Base-by-base conservation (phyloP, 2,888 invertebrate species). In the Drosophila pseudotakahashii region DNA sequence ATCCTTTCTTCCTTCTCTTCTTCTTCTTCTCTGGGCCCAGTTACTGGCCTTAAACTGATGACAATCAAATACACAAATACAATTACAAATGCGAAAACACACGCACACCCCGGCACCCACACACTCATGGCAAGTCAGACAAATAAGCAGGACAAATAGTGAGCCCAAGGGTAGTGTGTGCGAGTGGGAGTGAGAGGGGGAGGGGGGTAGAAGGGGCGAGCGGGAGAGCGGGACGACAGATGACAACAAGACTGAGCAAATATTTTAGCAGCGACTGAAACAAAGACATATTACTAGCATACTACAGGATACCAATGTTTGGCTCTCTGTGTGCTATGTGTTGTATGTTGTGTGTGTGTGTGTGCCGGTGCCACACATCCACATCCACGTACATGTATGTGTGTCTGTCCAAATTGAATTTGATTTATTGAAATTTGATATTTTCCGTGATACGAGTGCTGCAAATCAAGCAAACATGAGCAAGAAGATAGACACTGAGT, bases 381-480 rank as follows among this genome's bases (percentile, higher is more conserved):
- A 45, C 51, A 41, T 47, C 42, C 45, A 26, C 47, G 61, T 54
- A 45, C 74, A 60, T 76, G 69, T 75, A 57, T 77, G 62, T 76
- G 69, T 75, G 59, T 83, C 63, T 66, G 77, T 73, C 78, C 81
- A 89, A 89, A 90, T 89, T 90, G 83, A 90, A 89, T 89, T 89
- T 90, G 90, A 89, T 89, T 89, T 90, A 90, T 89, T 90, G 89
- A 89, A 89, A 89, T 89, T 89, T 89, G 89, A 89, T 89, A 88
- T 88, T 80, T 86, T 85, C 87, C 78, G 79, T 84, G 88, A 87
- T 87, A 87, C 78, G 78, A 83, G 84, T 76, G 76, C 73, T 77
- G 88, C 78, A 87, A 84, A 88, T 84, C 85, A 86, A 85, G 88
- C 80, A 88, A 78, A 88, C 84, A 78, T 69, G 76, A 83, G 70